Evolutionary conservation across 2,888 invertebrate species (phyloP), one percentile per base, ranked within the genome.

Genomic region (Lithodes maja): DNA sequence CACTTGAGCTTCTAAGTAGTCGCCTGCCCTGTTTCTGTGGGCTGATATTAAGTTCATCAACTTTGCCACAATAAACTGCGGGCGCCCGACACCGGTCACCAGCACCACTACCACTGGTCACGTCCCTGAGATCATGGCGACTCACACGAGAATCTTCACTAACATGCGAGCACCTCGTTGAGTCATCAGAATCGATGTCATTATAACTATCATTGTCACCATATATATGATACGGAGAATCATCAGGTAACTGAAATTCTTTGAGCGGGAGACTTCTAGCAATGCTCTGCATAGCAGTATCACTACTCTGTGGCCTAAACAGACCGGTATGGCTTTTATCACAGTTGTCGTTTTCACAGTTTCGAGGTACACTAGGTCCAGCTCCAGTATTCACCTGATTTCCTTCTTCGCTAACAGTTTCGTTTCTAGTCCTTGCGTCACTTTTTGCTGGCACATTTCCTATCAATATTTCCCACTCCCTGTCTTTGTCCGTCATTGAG

Each of bases 401-500:
- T 49, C 81, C 79, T 12, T 80, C 86, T 71, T 55, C 75, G 80
- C 75, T 84, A 55, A 68, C 84, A 81, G 69, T 85, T 15, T 86
- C 83, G 81, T 77, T 84, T 83, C 82, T 86, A 50, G 82, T 86
- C 61, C 82, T 82, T 81, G 61, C 85, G 33, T 84, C 78, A 69
- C 71, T 86, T 55, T 69, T 81, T 69, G 85, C 74, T 49, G 90
- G 80, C n/a, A 90, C 86, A 87, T 75, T 91, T n/a, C 91, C 87
- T 49, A 91, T 91, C 33, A 91, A 84, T 79, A 90, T 91, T 86
- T 91, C 90, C 91, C 91, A 91, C 74, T 91, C 91, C 78, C 91
- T 90, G 77, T 91, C 91, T 83, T 81, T 86, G 74, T 88, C 88
- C 5, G 75, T 85, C 61, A 84, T 81, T 71, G 88, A 80, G 61